Percentiles rank a stretch among this genome's conserved stretches.
Conservation (phyloP, 2,113 vertebrate genomes). For the Calidris pugnax region DNA sequence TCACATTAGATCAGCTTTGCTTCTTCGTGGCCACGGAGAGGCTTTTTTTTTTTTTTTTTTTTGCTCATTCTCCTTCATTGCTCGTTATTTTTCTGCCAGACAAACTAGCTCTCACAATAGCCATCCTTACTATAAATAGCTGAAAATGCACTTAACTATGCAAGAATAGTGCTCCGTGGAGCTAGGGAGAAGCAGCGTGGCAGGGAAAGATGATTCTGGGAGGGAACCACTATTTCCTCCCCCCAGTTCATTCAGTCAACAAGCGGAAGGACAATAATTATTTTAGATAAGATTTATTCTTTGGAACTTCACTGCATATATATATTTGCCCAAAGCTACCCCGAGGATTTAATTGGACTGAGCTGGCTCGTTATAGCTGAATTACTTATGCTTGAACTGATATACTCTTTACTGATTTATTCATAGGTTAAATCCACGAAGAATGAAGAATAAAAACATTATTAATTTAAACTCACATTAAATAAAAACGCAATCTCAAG, state of each 20-base stretch:
- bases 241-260: not conserved
- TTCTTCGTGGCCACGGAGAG: not conserved
- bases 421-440: not conserved
- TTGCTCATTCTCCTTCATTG: not conserved
- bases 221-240: not conserved
- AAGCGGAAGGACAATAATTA: constrained; percentile 12
- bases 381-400: constrained; percentile 54
- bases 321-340: constrained; percentile 30
- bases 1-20: not conserved
- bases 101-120: not conserved
- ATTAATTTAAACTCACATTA: constrained; percentile 1
- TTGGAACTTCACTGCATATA: not conserved
- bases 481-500: not conserved
- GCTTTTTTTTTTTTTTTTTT: not conserved
- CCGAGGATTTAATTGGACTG: constrained; percentile 53
- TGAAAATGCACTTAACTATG: not conserved
- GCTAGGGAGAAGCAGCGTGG: not conserved
- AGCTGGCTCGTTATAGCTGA: constrained; percentile 29
- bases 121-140: constrained; percentile 15
- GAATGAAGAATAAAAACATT: not conserved
- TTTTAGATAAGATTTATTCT: not conserved
- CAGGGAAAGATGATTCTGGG: not conserved
- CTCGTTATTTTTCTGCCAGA: not conserved
- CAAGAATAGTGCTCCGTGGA: not conserved
- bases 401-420: constrained; percentile 36